These are phyloP conservation scores for Xenopus borealis DNA, from an alignment of 2,113 vertebrate species.

Conservation along the genomic window DNA sequence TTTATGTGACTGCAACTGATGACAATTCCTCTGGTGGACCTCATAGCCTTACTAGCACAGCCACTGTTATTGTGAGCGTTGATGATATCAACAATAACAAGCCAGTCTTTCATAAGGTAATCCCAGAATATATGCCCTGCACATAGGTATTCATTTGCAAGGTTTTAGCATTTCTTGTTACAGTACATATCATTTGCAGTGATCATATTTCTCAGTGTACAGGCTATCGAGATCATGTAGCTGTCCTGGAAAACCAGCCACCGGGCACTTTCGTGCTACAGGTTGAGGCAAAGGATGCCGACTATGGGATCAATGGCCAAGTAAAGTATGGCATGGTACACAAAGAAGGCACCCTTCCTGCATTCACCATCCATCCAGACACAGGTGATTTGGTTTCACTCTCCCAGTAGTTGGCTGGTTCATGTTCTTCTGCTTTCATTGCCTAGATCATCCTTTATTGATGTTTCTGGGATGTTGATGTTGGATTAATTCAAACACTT, in stretches of 20 bases:
- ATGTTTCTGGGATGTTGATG: too few relatives aligned
- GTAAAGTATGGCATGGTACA: slow-evolving; percentile 87
- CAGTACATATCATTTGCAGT: neutral
- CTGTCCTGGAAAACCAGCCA: slow-evolving; percentile 84
- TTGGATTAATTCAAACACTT: too few relatives aligned
- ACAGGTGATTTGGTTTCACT: slow-evolving; percentile 64
- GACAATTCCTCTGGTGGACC: slow-evolving; percentile 80
- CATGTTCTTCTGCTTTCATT: too few relatives aligned
- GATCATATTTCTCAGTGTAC: slow-evolving; percentile 65
- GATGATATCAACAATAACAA: slow-evolving; percentile 88
- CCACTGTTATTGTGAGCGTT: slow-evolving; percentile 77
- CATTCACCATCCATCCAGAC: slow-evolving; percentile 82
- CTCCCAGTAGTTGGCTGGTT: too few relatives aligned
- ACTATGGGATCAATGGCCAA: slow-evolving; percentile 80
- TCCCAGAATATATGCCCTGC: neutral
- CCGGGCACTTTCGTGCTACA: slow-evolving; percentile 78
- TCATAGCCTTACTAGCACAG: slow-evolving; percentile 68
- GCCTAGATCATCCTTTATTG: too few relatives aligned
- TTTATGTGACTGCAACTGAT: slow-evolving; percentile 78
- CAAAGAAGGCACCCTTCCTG: slow-evolving; percentile 76
- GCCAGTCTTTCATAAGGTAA: slow-evolving; percentile 83
- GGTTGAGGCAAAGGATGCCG: slow-evolving; percentile 80
- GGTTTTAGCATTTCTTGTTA: too few relatives aligned
- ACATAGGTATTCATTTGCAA: too few relatives aligned
- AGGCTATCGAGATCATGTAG: slow-evolving; percentile 74